Evolutionary conservation across 2,113 vertebrate species (phyloP), one percentile per base, ranked within the genome.

Genomic region (Lamprologus sp.): DNA sequence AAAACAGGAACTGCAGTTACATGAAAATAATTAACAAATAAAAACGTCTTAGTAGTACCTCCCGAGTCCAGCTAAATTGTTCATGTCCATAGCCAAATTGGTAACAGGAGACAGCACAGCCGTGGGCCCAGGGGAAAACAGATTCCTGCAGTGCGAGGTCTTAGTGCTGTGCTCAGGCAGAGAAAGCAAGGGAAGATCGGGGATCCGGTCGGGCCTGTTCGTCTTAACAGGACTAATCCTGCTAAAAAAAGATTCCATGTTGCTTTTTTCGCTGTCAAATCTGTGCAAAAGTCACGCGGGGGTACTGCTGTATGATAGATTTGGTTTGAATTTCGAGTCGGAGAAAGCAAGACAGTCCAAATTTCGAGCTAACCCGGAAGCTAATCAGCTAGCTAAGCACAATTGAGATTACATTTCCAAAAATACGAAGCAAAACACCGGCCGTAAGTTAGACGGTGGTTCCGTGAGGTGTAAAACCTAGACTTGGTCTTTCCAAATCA

Each of bases 81-180:
- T 95, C 97, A 98, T 95, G 87, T 97, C 97, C 92, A 96, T 91
- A 10, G 97, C 96, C 82, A 98, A 86, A 79, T 96, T 97, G 70
- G 97, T 98, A 92, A 98, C 97, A 23, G 97, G 97, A 21, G 98
- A 98, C 21, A 97, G 88, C 6, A 97, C 96, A 0, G 93, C 87
- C 5, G 92, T 58, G 4, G 93, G 87, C 47, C 95, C 96, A 0
- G 96, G 90, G 17, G 96, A 93, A 84, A 96, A 97, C 2, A 97
- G 96, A 14, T 92, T 94, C 81, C 94, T 95, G 31, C 96, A 94
- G 19, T 96, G 95, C 68, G 96, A 45, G 68, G 7, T 85, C 81
- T 82, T 89, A 9, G 63, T 23, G 75, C 81, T 91, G 33, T 92
- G 5, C 42, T 93, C 93, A 19, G 93, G 83, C 11, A 92, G 79